Base-by-base conservation (phyloP, 2,797 vertebrate genomes). In the Oceanodroma leucorhoa region DNA sequence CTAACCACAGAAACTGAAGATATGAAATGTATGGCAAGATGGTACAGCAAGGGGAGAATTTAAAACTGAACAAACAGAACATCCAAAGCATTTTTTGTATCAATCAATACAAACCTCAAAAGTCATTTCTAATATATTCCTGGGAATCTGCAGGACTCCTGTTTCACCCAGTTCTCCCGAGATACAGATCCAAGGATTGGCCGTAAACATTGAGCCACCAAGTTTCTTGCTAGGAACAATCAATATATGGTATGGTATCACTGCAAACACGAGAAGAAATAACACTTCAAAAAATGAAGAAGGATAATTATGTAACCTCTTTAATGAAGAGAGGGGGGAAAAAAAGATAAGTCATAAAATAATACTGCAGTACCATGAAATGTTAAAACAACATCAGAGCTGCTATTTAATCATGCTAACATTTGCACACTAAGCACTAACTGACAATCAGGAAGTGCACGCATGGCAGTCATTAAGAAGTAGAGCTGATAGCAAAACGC, bases 141-240 rank as follows among this genome's bases (percentile, higher is more conserved):
- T 99, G 90, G 99, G 99, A 86, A 99, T 98, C 97, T 99, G 99
- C 84, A 99, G 97, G 57, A 99, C 98, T 81, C 99, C 99, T 6
- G 99, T 99, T 97, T 99, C 99, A 26, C 99, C 98, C 92, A 99
- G 97, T 86, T 99, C 99, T 89, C 99, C 99, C 1, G 99, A 99
- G 79, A 99, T 99, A 95, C 99, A 99, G 87, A 99, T 99, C 99
- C 99, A 99, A 36, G 99, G 99, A 96, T 99, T 99, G 90, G 99
- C 99, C 23, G 99, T 99, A 96, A 99, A 99, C 99, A 99, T 99
- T 89, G 99, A 99, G 87, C 99, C 99, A 9, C 99, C 99, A 7
- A 99, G 98, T 94, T 99, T 99, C 98, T 99, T 99, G 98, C 99
- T 99, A 51, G 99, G 98, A 96, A 99, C 98, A 54, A 99, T 99